Evolutionary conservation across 2,888 invertebrate species (phyloP), one percentile per base, ranked within the genome.

Genomic region (Agonopterix arenella): DNA sequence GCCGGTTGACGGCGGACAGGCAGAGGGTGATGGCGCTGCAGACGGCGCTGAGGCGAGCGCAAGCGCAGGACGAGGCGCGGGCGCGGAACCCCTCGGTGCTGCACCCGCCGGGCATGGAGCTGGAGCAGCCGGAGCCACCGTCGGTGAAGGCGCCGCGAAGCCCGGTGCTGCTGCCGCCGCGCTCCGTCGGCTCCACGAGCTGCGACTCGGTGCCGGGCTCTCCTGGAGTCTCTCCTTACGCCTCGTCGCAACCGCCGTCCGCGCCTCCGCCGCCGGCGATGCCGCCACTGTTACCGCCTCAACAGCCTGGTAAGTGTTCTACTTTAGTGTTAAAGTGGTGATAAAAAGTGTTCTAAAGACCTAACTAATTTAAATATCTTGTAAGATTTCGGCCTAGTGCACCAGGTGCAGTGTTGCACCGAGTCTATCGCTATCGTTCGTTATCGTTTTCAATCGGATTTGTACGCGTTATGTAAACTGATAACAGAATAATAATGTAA

Each of bases 21-120:
- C 97, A 97, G 82, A 89, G 94, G 11, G 95, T 97, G 52, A 97
- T 97, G 97, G 97, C 97, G 52, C 85, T 91, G 70, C 96, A 97
- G 86, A 97, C 96, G 28, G 96, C 97, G 0, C 74, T 95, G 59
- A 81, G 96, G 46, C 91, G 97, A 47, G 96, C 96, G 44, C 95
- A 96, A 76, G 95, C 95, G 48, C 96, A 96, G 84, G 96, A 96
- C 70, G 96, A 96, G 74, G 92, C 92, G 47, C 79, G 92, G 4
- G 89, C 90, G 57, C 75, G 92, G 2, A 79, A 89, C 1, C 55
- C 70, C 16, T 64, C 81, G 38, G 89, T 89, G n/a, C 62, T 84
- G 54, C 89, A 82, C 41, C 71, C 71, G 46, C 81, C 62, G 52
- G 83, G 82, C 0, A 52, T 79, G 2, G 91, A 78, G 75, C 70